Conservation (phyloP, 2,888 invertebrate genomes). For the Urechis unicinctus region DNA sequence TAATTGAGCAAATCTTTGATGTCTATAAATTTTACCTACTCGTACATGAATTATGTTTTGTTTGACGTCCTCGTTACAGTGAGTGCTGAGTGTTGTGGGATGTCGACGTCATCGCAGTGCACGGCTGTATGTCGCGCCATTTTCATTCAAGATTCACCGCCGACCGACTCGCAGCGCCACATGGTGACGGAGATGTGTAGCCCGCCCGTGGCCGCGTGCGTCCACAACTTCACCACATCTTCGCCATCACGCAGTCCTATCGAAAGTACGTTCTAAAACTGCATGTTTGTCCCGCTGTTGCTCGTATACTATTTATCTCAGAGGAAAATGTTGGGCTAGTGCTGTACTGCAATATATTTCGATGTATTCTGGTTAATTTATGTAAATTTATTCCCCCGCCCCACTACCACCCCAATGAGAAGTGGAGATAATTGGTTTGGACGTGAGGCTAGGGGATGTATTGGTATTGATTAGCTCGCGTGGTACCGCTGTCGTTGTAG, state of each 20-base stretch:
- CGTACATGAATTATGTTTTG: background rate
- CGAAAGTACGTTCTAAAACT: background rate
- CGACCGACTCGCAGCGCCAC: constrained; percentile 7
- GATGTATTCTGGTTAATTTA: too few species aligned
- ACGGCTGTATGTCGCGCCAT: constrained; percentile 18
- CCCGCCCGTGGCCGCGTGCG: constrained; percentile 13
- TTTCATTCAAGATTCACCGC: constrained; percentile 20
- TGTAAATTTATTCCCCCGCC: too few species aligned
- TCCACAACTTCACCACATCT: constrained; percentile 12
- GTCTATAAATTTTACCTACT: background rate
- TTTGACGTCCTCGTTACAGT: constrained; percentile 12
- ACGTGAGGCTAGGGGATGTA: too few species aligned
- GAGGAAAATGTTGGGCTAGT: too few species aligned
- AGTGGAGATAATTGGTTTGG: too few species aligned
- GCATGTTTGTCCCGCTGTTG: too few species aligned
- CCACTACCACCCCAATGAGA: too few species aligned
- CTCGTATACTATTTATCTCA: too few species aligned
- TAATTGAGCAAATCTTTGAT: background rate
- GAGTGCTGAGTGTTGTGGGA: constrained; percentile 17
- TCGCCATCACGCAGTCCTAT: background rate
- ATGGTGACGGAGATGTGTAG: constrained; percentile 15
- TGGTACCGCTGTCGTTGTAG: too few species aligned
- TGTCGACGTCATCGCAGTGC: constrained; percentile 16
- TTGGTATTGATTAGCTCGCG: too few species aligned
- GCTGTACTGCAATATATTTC: too few species aligned